phyloP scores from a whole-genome alignment of 1,140 invertebrate genomes.

The Lordiphosa collinella region DNA sequence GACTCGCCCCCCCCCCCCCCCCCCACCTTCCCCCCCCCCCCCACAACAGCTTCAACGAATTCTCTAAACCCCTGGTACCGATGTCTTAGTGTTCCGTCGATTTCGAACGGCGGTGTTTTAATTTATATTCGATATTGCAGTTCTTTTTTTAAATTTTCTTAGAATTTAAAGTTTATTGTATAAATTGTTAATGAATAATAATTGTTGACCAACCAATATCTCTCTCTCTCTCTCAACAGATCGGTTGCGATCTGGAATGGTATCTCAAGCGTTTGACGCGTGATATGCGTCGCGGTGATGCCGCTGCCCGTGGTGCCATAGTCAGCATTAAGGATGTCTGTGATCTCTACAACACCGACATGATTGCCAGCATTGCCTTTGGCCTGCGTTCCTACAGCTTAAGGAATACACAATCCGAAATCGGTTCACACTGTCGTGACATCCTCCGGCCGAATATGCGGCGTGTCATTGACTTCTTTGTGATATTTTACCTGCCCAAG shows the following conservation, averaged over 20 bases:
- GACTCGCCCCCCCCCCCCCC: no score
- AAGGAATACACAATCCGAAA: conserved; percentile 80
- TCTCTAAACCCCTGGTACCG: no score
- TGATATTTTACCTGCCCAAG: conserved; percentile 80
- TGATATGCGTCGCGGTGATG: conserved; percentile 51
- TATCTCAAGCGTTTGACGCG: conserved; percentile 63
- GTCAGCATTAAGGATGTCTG: conserved; percentile 80
- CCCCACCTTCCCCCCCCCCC: no score
- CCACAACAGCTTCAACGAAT: no score
- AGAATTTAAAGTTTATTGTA: no score
- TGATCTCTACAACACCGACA: conserved; percentile 82
- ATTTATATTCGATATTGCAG: no score
- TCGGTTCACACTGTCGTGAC: conserved; percentile 78
- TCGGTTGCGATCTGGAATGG: conserved; percentile 68
- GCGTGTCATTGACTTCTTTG: conserved; percentile 80
- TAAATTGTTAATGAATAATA: no score
- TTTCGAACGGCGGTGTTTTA: no score
- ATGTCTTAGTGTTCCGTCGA: no score
- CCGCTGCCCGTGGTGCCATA: conserved; percentile 28
- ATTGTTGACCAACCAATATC: no score
- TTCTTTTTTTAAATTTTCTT: no score
- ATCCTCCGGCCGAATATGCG: conserved; percentile 82
- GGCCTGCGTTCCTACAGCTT: conserved; percentile 82
- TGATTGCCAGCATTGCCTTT: conserved; percentile 83
- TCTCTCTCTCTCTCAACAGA: conserved; percentile 8